Evolutionary conservation across 1,140 invertebrate genomes (phyloP), one percentile per base, ranked within the genome.

Genomic region (Palaemon carinicauda): DNA sequence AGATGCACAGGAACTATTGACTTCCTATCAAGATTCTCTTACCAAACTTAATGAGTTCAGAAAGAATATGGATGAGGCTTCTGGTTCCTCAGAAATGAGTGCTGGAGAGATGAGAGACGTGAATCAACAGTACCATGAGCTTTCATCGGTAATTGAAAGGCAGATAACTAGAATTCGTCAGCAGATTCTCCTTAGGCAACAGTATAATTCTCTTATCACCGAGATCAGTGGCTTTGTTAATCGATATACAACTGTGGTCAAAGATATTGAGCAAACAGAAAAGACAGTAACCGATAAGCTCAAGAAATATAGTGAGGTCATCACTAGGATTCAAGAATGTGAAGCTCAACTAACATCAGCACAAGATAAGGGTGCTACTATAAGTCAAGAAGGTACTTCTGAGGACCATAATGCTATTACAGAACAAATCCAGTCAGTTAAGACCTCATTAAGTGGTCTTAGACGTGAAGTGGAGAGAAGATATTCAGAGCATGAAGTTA

Each of bases 281-380:
- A 94, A 95, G 54, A 94, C 95, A 0, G 93, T 96, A 5, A 94
- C 96, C 90, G 96, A 97, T 52, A 97, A 97, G 91, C 96, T 98
- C 56, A 95, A 96, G 89, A 94, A 95, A 85, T 98, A 97, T 89
- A 95, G 97, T 91, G 95, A 97, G 89, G 94, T 94, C 27, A 91
- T 91, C 31, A 90, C 80, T 24, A 87, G 77, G 33, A 91, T 94
- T 31, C 96, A 97, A 91, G 95, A 96, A 90, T 96, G 95, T 91
- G 97, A 98, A 91, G 96, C 96, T n/a, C 92, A 95, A 14, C 91
- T 98, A 12, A 95, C 96, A 0, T 94, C 95, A 27, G 96, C 97
- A 0, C 95, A 94, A 27, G 97, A 98, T 90, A 98, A 98, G 92
- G 97, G 96, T 1, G 96, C 97, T 90, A 96, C 97, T 91, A 97